These are phyloP conservation scores for Agrotis clavis DNA, from an alignment of 2,888 invertebrate genomes.

Conservation along the genomic window DNA sequence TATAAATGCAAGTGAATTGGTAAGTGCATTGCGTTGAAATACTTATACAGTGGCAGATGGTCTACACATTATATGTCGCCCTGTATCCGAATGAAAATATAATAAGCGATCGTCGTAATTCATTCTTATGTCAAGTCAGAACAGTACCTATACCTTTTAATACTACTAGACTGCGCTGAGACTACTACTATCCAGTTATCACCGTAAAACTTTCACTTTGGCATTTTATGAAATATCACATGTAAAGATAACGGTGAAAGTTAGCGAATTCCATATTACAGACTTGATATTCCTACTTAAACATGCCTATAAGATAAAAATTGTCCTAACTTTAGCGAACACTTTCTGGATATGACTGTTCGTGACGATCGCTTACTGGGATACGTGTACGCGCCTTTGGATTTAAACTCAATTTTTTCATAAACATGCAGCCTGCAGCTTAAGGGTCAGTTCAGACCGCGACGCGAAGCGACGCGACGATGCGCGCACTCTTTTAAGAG, in stretches of 20 bases:
- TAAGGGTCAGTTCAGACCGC: no score
- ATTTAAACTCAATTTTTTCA: constrained; percentile 2
- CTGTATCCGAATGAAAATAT: background rate
- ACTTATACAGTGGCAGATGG: background rate
- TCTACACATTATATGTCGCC: background rate
- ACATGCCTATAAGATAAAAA: background rate
- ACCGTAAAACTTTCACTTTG: background rate
- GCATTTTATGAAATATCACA: background rate
- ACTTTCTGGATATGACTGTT: background rate
- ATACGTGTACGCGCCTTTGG: background rate
- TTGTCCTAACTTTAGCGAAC: background rate
- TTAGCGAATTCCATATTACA: background rate
- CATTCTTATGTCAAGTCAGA: background rate
- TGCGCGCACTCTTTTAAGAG: no score
- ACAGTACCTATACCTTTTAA: background rate
- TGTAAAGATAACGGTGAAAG: background rate
- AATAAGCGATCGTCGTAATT: background rate
- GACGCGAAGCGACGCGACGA: no score
- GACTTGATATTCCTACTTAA: background rate
- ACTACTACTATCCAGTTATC: background rate
- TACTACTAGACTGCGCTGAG: background rate
- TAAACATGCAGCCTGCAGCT: constrained; percentile 38
- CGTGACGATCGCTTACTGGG: background rate
- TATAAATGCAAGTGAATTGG: background rate
- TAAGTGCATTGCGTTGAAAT: background rate